Percentiles rank a stretch among this genome's conserved stretches.
These are phyloP conservation scores for Notiomystis cincta DNA, from an alignment of 2,113 vertebrate species.

Conservation along the genomic window DNA sequence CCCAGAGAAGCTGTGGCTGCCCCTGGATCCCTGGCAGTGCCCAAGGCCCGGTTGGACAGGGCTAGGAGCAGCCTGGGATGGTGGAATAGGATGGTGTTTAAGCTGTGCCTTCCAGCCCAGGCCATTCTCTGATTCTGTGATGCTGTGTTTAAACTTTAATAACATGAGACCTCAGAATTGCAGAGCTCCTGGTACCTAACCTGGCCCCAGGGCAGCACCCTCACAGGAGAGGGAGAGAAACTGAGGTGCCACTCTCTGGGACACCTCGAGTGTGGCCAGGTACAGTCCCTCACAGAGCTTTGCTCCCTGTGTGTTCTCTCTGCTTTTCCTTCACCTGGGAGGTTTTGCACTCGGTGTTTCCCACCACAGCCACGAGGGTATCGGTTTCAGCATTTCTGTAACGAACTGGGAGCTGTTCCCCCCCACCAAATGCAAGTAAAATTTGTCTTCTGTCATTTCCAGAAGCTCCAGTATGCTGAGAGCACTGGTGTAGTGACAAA, in stretches of 20 bases:
- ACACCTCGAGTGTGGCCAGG: accelerated
- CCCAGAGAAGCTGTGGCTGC: too few relatives aligned
- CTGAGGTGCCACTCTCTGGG: not conserved
- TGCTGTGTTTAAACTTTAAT: too few relatives aligned
- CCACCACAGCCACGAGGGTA: accelerated
- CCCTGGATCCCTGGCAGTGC: too few relatives aligned
- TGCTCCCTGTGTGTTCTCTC: accelerated
- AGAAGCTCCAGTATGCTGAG: not conserved
- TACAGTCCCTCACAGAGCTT: accelerated
- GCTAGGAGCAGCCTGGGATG: too few relatives aligned
- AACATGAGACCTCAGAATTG: too few relatives aligned
- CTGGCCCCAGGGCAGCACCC: not conserved
- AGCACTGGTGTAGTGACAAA: not conserved
- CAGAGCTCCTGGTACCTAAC: too few relatives aligned
- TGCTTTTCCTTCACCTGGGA: not conserved
- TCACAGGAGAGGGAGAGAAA: accelerated
- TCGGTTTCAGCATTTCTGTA: not conserved
- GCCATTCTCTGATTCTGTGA: too few relatives aligned
- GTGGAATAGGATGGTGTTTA: too few relatives aligned
- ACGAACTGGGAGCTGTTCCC: not conserved
- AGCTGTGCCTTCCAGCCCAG: too few relatives aligned
- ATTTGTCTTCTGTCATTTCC: not conserved
- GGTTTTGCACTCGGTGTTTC: not conserved
- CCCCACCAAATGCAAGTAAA: not conserved
- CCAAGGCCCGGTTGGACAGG: too few relatives aligned